Conservation (phyloP, 2,888 invertebrate genomes). For the Nezara viridula region DNA sequence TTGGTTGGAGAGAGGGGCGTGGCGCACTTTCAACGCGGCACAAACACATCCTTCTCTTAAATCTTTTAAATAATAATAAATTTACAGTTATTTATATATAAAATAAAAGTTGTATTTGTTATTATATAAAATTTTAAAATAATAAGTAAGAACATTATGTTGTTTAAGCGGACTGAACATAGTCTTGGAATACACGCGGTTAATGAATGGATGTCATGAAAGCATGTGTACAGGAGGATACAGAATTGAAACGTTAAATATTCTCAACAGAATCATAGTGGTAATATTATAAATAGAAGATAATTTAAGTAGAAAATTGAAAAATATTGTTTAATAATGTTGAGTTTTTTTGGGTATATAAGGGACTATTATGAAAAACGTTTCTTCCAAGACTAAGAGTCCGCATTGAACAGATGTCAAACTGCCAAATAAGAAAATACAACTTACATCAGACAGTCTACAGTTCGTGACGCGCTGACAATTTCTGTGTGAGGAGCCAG, state of each 20-base stretch:
- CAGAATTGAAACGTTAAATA: no score
- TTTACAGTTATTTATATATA: neutral
- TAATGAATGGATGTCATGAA: neutral
- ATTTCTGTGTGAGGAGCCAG: neutral
- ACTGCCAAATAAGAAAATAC: neutral
- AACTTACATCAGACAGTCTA: slow-evolving; percentile 23
- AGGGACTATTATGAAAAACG: neutral
- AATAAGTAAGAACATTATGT: neutral
- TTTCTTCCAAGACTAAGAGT: neutral
- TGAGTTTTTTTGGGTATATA: neutral
- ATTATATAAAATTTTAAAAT: neutral
- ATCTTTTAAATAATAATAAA: neutral
- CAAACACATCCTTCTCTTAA: neutral
- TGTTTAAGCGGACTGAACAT: neutral
- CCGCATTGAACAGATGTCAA: neutral
- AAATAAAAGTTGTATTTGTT: neutral
- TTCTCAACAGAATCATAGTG: no score
- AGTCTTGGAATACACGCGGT: no score
- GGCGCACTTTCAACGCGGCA: slow-evolving; percentile 29
- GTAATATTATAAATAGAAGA: no score
- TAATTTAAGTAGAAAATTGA: no score
- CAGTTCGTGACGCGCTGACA: neutral
- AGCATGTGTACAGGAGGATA: no score
- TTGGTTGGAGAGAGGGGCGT: slow-evolving; percentile 42
- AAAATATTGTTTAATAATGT: neutral